Percentiles rank a stretch among this genome's conserved stretches.
These are phyloP conservation scores for Drosophila tanythrix DNA, from an alignment of 2,888 invertebrate species.

Conservation along the genomic window DNA sequence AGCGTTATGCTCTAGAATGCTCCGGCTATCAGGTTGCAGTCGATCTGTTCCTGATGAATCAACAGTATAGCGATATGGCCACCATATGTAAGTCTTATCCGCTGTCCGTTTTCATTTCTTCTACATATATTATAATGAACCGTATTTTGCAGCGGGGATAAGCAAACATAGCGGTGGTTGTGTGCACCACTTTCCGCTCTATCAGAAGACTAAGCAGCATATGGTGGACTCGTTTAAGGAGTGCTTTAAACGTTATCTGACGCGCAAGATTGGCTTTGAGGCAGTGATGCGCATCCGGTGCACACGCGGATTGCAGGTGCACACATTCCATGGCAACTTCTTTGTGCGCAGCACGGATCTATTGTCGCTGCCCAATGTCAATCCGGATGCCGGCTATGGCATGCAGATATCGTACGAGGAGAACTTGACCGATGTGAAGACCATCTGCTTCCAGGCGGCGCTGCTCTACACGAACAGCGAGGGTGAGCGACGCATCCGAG, in stretches of 20 bases:
- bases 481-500: slow-evolving; percentile 97
- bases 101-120: neutral
- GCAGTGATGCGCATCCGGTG: slow-evolving; percentile 99
- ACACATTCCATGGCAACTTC: slow-evolving; percentile 99
- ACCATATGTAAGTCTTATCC: slow-evolving; percentile 90
- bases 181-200: slow-evolving; percentile 96
- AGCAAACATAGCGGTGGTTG: slow-evolving; percentile 98
- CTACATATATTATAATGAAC: neutral
- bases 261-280: slow-evolving; percentile 99
- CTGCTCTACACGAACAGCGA: slow-evolving; percentile 97
- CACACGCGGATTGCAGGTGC: slow-evolving; percentile 96
- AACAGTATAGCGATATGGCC: slow-evolving; percentile 97
- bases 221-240: slow-evolving; percentile 91
- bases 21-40: slow-evolving; percentile 98
- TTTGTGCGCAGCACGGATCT: slow-evolving; percentile 99
- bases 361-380: slow-evolving; percentile 97
- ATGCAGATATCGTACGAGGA: slow-evolving; percentile 98
- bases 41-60: slow-evolving; percentile 96
- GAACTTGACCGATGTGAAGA: slow-evolving; percentile 92
- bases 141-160: slow-evolving; percentile 89
- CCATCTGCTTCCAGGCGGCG: slow-evolving; percentile 98
- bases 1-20: slow-evolving; percentile 97
- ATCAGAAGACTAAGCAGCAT: slow-evolving; percentile 89
- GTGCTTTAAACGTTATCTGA: slow-evolving; percentile 94
- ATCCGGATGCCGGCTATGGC: slow-evolving; percentile 98